Evolutionary conservation across 2,888 invertebrate species (phyloP).

Genomic region (Laspeyria flexula): DNA sequence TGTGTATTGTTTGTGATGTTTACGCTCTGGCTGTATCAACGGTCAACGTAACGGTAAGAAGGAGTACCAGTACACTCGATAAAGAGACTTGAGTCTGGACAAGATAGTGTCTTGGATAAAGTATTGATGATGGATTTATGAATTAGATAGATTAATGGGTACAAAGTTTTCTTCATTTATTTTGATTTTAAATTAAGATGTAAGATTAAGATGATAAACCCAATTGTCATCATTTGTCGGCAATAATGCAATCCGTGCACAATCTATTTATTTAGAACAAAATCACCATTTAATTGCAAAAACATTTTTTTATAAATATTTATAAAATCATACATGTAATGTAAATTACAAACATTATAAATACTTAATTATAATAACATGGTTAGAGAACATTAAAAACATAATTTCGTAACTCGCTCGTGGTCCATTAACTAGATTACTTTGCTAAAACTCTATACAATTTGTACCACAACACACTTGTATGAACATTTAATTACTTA

Average conservation of each 20-base stretch:
- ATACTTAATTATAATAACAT: not conserved
- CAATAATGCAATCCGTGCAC: no score
- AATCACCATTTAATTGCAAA: no score
- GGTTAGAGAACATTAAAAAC: not conserved
- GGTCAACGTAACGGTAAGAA: slow-evolving; percentile 26
- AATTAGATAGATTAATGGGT: no score
- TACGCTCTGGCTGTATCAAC: slow-evolving; percentile 13
- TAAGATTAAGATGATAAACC: no score
- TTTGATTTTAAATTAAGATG: no score
- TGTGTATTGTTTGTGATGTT: slow-evolving; percentile 10
- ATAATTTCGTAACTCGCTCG: not conserved
- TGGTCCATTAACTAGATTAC: slow-evolving; percentile 27
- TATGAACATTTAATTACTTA: slow-evolving; percentile 37
- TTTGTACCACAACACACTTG: slow-evolving; percentile 11
- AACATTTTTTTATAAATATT: no score
- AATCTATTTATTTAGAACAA: no score
- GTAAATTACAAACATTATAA: no score
- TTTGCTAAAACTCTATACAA: slow-evolving; percentile 26
- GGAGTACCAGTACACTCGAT: slow-evolving; percentile 10
- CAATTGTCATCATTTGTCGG: no score
- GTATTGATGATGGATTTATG: no score
- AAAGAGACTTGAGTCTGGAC: not conserved
- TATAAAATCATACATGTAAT: no score
- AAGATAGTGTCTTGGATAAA: not conserved
- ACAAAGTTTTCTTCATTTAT: no score